These are phyloP conservation scores for Bufo bufo DNA, from an alignment of 2,113 vertebrate genomes.

Conservation along the genomic window DNA sequence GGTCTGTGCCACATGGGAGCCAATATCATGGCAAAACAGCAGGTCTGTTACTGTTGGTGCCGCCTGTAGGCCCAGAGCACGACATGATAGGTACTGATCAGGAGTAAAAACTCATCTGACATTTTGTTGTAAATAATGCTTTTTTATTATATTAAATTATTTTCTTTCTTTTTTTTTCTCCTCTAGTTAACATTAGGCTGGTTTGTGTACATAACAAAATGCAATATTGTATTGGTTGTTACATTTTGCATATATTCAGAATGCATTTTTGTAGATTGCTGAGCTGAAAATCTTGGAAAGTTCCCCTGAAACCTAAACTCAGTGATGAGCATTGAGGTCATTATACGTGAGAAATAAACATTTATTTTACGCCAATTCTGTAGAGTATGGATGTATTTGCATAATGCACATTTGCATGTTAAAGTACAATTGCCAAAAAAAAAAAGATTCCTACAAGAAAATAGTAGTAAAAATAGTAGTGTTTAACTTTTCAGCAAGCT, in stretches of 20 bases:
- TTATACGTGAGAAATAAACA: background rate
- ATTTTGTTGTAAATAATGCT: conserved; percentile 5
- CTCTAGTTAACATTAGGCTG: background rate
- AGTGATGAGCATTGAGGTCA: background rate
- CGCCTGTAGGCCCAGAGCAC: background rate
- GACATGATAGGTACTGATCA: background rate
- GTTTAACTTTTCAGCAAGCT: background rate
- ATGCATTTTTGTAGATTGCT: background rate
- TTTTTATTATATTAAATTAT: conserved; percentile 10
- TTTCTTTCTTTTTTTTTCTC: background rate
- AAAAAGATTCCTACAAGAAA: background rate
- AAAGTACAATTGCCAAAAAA: background rate
- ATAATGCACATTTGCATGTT: background rate
- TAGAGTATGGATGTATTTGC: background rate
- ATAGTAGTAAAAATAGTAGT: background rate
- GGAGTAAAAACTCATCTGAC: background rate
- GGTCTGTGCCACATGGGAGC: background rate
- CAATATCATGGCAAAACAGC: conserved; percentile 19
- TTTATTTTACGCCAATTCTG: conserved; percentile 1
- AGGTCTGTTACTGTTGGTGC: conserved; percentile 39
- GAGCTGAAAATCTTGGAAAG: background rate
- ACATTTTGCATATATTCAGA: background rate
- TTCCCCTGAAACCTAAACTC: background rate
- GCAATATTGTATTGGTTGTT: conserved; percentile 2
- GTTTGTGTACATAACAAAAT: background rate